phyloP scores from a whole-genome alignment of 2,797 vertebrate species.

The Anguilla marmorata region DNA sequence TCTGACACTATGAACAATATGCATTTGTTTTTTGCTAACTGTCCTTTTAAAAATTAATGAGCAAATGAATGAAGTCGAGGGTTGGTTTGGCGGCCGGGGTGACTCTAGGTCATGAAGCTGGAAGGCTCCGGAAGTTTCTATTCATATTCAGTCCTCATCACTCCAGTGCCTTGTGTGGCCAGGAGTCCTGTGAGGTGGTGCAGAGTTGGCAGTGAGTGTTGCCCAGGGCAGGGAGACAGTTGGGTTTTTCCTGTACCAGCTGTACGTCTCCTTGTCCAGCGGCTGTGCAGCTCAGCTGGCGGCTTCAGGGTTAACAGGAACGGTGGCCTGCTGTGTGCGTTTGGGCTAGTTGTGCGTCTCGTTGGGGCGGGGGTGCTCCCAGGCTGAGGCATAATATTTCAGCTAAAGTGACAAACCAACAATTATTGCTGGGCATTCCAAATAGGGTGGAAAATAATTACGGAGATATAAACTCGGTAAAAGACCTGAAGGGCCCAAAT shows the following conservation, averaged over 20 bases:
- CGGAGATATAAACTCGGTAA: not conserved
- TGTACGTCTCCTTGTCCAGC: not conserved
- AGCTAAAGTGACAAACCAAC: not conserved
- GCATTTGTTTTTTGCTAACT: not conserved
- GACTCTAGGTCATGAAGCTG: not conserved
- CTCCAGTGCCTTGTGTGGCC: not conserved
- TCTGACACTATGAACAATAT: not conserved
- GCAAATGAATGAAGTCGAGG: not conserved
- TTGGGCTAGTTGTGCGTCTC: not conserved
- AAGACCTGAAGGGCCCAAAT: not conserved
- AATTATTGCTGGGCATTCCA: not conserved
- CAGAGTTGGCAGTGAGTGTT: not conserved
- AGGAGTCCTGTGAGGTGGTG: not conserved
- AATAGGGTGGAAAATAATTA: not conserved
- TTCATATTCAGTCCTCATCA: not conserved
- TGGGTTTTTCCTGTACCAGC: not conserved
- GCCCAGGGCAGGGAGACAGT: not conserved
- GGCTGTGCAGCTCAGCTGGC: not conserved
- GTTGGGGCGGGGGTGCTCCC: too few relatives aligned
- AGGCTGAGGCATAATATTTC: not conserved
- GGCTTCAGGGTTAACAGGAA: not conserved
- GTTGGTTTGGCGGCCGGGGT: not conserved
- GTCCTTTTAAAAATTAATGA: not conserved
- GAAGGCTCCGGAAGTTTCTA: not conserved
- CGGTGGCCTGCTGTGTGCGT: not conserved